A percentile compares a stretch with the other conserved stretches of the same genome.
These are phyloP conservation scores for Sisyra nigra DNA, from an alignment of 2,888 invertebrate species.

Conservation along the genomic window DNA sequence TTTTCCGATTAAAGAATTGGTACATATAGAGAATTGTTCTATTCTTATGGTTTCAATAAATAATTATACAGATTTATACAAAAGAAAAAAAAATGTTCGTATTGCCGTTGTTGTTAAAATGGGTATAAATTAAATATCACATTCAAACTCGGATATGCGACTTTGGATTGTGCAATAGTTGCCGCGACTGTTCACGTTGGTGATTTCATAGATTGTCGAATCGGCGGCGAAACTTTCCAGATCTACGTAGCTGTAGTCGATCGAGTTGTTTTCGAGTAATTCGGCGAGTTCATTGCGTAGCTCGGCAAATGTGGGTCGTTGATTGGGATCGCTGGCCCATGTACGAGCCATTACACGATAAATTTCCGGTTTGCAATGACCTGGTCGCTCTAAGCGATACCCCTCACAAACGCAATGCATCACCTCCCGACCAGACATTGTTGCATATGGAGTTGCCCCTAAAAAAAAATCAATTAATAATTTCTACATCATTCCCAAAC, in stretches of 20 bases:
- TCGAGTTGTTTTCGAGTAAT: slow-evolving; percentile 40
- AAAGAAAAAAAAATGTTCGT: too few relatives aligned
- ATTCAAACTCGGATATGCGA: slow-evolving; percentile 46
- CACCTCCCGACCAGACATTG: slow-evolving; percentile 71
- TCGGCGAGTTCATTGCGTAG: slow-evolving; percentile 34
- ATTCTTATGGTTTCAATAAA: too few relatives aligned
- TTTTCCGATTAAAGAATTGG: too few relatives aligned
- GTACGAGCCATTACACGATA: slow-evolving; percentile 43
- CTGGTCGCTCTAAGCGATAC: slow-evolving; percentile 59
- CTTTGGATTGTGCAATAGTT: slow-evolving; percentile 25
- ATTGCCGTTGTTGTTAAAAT: too few relatives aligned
- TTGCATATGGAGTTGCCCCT: slow-evolving; percentile 79
- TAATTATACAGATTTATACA: too few relatives aligned
- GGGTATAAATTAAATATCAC: slow-evolving; percentile 32
- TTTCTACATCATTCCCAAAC: neutral
- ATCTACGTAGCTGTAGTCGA: slow-evolving; percentile 50
- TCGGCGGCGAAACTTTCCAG: slow-evolving; percentile 49
- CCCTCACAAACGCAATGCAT: slow-evolving; percentile 64
- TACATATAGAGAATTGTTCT: too few relatives aligned
- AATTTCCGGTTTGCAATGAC: slow-evolving; percentile 58
- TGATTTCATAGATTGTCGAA: slow-evolving; percentile 38
- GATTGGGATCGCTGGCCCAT: slow-evolving; percentile 53
- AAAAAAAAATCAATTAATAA: slow-evolving; percentile 13
- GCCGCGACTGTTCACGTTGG: slow-evolving; percentile 29
- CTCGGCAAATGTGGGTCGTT: slow-evolving; percentile 54